Evolutionary conservation across 2,888 invertebrate species (phyloP).

Genomic region (Agelastica alni): DNA sequence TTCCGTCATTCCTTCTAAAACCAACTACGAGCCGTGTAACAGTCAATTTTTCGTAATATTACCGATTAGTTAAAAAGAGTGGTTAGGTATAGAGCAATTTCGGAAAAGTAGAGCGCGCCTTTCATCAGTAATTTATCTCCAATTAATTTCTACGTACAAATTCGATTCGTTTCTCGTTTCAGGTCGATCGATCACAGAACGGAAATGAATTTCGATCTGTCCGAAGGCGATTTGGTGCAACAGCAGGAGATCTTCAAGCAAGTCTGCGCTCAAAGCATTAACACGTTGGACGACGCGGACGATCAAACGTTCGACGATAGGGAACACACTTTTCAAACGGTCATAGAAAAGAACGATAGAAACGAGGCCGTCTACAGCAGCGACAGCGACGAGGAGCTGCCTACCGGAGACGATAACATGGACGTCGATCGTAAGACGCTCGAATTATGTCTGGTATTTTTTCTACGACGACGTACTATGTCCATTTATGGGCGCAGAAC

Average conservation of each 20-base stretch:
- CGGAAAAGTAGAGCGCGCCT: too few relatives aligned
- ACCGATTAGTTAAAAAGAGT: too few relatives aligned
- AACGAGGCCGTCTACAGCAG: conserved; percentile 56
- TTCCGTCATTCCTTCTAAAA: too few relatives aligned
- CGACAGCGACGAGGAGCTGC: conserved; percentile 58
- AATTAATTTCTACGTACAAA: too few relatives aligned
- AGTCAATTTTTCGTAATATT: too few relatives aligned
- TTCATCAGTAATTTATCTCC: too few relatives aligned
- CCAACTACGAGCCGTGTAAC: too few relatives aligned
- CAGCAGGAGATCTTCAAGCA: conserved; percentile 66
- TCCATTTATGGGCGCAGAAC: too few relatives aligned
- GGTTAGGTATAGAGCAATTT: too few relatives aligned
- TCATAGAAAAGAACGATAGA: conserved; percentile 55
- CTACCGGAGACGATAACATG: conserved; percentile 55
- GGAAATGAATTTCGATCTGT: conserved; percentile 56
- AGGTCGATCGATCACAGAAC: conserved; percentile 51
- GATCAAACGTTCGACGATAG: conserved; percentile 58
- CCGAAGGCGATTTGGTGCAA: conserved; percentile 58
- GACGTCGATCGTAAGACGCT: conserved; percentile 60
- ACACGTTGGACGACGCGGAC: conserved; percentile 53
- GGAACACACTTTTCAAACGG: conserved; percentile 58
- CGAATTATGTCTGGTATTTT: neutral
- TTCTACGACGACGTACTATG: neutral
- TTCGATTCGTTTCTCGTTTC: too few relatives aligned
- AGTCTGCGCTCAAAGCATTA: conserved; percentile 56